These are phyloP conservation scores for Strongylocentrotus purpuratus DNA, from an alignment of 35 echinoderm and acorn worm species.

Conservation along the genomic window DNA sequence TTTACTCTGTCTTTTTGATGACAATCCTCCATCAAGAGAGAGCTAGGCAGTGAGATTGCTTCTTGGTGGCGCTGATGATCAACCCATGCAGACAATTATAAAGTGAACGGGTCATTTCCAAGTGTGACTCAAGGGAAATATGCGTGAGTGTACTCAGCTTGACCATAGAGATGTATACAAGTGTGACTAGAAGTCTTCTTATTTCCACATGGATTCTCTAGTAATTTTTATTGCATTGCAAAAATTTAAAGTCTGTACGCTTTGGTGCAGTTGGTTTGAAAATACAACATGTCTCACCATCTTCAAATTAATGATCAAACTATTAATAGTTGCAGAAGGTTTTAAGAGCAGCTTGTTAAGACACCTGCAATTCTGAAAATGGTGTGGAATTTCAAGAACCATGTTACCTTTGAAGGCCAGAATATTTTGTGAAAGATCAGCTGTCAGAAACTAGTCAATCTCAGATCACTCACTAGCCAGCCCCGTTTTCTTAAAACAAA, in stretches of 20 bases:
- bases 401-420: too few species aligned
- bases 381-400: too few species aligned
- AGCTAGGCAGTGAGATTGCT: background rate
- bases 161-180: background rate
- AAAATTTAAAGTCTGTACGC: background rate
- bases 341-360: too few species aligned
- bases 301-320: background rate
- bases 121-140: slow-evolving; percentile 17
- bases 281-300: background rate
- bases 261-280: background rate
- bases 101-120: background rate
- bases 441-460: too few species aligned
- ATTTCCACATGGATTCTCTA: background rate
- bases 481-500: too few species aligned
- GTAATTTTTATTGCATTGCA: background rate
- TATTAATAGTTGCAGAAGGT: background rate
- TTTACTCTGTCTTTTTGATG: background rate
- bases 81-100: background rate
- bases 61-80: background rate
- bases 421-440: too few species aligned
- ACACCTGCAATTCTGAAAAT: too few species aligned
- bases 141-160: background rate
- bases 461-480: too few species aligned
- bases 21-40: background rate
- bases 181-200: background rate